phyloP scores from a whole-genome alignment of 2,113 vertebrate genomes.

The Thamnaconus septentrionalis region DNA sequence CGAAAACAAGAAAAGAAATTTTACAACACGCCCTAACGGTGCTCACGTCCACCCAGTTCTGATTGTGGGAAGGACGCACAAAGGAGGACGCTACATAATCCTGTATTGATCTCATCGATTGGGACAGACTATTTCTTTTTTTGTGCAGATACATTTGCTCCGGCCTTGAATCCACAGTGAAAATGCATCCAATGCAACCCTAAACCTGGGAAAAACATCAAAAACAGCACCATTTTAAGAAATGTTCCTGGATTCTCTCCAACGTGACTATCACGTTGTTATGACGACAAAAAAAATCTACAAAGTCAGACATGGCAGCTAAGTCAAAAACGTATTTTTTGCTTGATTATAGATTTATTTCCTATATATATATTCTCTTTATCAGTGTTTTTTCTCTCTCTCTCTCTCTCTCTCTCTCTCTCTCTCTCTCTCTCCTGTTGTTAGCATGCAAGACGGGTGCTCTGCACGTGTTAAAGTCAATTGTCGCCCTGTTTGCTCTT shows the following conservation, averaged over 20 bases:
- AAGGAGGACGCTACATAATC: slow-evolving; percentile 2
- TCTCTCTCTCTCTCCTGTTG: slow-evolving; percentile 22
- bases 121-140: slow-evolving; percentile 19
- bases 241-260: slow-evolving; percentile 63
- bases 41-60: no score
- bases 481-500: slow-evolving; percentile 60
- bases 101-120: slow-evolving; percentile 17
- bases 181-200: slow-evolving; percentile 37
- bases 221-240: slow-evolving; percentile 72
- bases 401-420: no score
- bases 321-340: slow-evolving; percentile 59
- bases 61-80: no score
- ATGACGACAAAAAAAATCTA: slow-evolving; percentile 56
- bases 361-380: slow-evolving; percentile 47
- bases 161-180: slow-evolving; percentile 36
- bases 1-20: no score
- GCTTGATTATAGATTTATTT: slow-evolving; percentile 58
- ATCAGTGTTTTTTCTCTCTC: slow-evolving; percentile 6
- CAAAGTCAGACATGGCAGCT: slow-evolving; percentile 62
- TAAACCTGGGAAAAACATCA: slow-evolving; percentile 64
- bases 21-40: no score
- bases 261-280: slow-evolving; percentile 53
- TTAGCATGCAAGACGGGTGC: slow-evolving; percentile 62
- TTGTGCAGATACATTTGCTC: slow-evolving; percentile 47
- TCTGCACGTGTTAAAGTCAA: slow-evolving; percentile 47